Evolutionary conservation across 2,888 invertebrate genomes (phyloP).

Genomic region (Celastrina argiolus): DNA sequence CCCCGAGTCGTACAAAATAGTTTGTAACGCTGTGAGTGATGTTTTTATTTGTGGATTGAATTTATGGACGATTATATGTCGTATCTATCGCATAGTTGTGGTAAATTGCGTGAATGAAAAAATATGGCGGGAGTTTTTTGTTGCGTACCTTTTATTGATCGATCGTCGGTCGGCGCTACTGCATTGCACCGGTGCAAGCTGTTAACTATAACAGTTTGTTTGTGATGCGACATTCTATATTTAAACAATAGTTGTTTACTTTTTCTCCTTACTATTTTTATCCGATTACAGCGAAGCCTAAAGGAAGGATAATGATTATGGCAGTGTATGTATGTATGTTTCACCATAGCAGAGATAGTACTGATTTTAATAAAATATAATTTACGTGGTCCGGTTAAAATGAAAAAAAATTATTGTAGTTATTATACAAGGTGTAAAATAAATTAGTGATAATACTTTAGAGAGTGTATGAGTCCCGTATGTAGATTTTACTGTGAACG

Average conservation of each 20-base stretch:
- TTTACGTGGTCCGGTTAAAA: no score
- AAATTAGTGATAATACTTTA: no score
- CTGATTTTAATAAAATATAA: no score
- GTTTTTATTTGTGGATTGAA: conserved; percentile 22
- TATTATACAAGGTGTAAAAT: no score
- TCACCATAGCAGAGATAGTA: no score
- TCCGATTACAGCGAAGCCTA: background rate
- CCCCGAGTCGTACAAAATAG: background rate
- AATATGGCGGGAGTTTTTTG: conserved; percentile 53
- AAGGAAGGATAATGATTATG: no score
- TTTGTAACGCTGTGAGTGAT: conserved; percentile 20
- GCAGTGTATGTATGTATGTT: no score
- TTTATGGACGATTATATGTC: background rate
- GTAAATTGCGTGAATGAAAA: conserved; percentile 35
- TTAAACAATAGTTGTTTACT: conserved; percentile 4
- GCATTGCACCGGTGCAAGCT: conserved; percentile 56
- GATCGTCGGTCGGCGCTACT: conserved; percentile 41
- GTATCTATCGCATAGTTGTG: background rate
- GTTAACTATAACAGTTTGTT: conserved; percentile 53
- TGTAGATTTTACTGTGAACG: no score
- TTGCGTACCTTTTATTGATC: conserved; percentile 62
- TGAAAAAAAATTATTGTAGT: no score
- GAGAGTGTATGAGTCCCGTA: no score
- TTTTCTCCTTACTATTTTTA: background rate
- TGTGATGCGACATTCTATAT: conserved; percentile 35